Conservation (phyloP, 2,113 vertebrate genomes). For the Cheilinus undulatus region DNA sequence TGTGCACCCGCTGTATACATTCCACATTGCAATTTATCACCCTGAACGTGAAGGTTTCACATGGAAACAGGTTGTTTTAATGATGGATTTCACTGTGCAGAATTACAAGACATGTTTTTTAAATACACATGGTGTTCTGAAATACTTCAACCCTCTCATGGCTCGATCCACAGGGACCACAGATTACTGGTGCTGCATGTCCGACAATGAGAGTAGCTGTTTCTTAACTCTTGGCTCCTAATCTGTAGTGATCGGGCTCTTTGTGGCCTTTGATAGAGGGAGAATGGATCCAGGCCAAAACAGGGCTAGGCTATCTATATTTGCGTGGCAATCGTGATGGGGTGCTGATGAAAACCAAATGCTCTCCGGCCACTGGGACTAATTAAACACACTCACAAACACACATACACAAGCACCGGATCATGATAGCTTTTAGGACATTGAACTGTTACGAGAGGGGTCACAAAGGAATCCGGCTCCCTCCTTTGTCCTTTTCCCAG, state of each 20-base stretch:
- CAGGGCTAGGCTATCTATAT: slow-evolving; percentile 57
- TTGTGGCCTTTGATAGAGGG: slow-evolving; percentile 64
- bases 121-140: slow-evolving; percentile 62
- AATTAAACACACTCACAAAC: slow-evolving; percentile 72
- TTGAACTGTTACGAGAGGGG: slow-evolving; percentile 78
- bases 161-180: slow-evolving; percentile 45
- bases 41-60: slow-evolving; percentile 50
- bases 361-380: slow-evolving; percentile 75
- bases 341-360: slow-evolving; percentile 84
- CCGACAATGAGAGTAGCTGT: slow-evolving; percentile 57
- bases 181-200: slow-evolving; percentile 56
- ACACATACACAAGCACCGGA: slow-evolving; percentile 47
- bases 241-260: slow-evolving; percentile 66
- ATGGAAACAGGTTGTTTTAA: slow-evolving; percentile 65
- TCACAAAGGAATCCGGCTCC: slow-evolving; percentile 63
- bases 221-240: slow-evolving; percentile 73
- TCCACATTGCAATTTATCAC: slow-evolving; percentile 69
- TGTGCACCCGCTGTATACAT: slow-evolving; percentile 68
- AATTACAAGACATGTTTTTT: slow-evolving; percentile 69
- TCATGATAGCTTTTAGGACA: slow-evolving; percentile 62
- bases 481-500: slow-evolving; percentile 39
- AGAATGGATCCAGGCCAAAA: slow-evolving; percentile 53
- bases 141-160: slow-evolving; percentile 53
- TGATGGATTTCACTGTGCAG: slow-evolving; percentile 67
- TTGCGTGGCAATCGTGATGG: slow-evolving; percentile 64